These are phyloP conservation scores for Vireo griseus DNA, from an alignment of 2,797 vertebrate genomes.

Conservation along the genomic window DNA sequence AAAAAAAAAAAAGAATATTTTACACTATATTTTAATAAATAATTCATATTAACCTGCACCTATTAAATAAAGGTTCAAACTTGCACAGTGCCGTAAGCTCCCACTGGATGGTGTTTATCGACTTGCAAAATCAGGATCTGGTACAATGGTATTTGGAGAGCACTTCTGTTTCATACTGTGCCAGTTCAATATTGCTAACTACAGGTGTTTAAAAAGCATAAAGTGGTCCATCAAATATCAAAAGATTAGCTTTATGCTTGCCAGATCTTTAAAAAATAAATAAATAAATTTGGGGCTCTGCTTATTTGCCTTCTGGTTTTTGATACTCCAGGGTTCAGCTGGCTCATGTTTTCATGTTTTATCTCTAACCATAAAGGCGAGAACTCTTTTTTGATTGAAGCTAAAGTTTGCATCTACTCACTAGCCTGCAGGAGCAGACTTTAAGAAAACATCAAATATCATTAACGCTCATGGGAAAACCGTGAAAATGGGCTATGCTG, in stretches of 20 bases:
- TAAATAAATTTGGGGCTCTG: slow-evolving; percentile 2
- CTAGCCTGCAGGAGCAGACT: slow-evolving; percentile 45
- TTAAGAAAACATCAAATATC: slow-evolving; percentile 33
- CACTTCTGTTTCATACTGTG: slow-evolving; percentile 62
- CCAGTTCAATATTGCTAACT: slow-evolving; percentile 67
- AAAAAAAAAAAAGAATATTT: slow-evolving; percentile 24
- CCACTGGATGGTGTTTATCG: slow-evolving; percentile 61
- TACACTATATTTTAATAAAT: slow-evolving; percentile 58
- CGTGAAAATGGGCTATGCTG: neutral
- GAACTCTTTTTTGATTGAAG: slow-evolving; percentile 41
- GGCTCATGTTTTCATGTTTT: slow-evolving; percentile 55
- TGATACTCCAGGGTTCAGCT: slow-evolving; percentile 54
- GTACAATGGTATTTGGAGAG: slow-evolving; percentile 56
- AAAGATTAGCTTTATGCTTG: slow-evolving; percentile 46
- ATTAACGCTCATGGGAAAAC: slow-evolving; percentile 54
- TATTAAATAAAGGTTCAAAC: slow-evolving; percentile 61
- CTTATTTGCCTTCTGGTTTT: slow-evolving; percentile 60
- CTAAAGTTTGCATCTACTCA: slow-evolving; percentile 54
- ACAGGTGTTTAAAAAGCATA: slow-evolving; percentile 64
- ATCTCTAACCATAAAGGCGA: slow-evolving; percentile 48
- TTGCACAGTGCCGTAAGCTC: slow-evolving; percentile 59
- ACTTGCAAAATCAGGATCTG: slow-evolving; percentile 63
- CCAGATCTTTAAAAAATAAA: slow-evolving; percentile 36
- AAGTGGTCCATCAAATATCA: slow-evolving; percentile 60
- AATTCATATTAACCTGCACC: slow-evolving; percentile 62